phyloP scores from a whole-genome alignment of 2,113 vertebrate species.

The Hemicordylus capensis region DNA sequence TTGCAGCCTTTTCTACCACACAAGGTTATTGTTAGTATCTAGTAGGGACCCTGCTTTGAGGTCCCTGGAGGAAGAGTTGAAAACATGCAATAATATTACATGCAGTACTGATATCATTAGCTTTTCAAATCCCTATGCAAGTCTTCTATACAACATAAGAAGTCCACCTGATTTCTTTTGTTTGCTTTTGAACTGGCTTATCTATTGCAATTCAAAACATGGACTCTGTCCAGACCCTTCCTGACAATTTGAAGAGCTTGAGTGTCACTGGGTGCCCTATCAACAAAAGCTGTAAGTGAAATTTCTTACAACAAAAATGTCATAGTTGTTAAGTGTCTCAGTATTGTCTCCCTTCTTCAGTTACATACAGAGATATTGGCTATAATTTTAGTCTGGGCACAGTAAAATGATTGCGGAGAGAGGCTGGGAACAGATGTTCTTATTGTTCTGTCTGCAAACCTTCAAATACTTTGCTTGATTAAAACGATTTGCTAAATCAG shows the following conservation, averaged over 20 bases:
- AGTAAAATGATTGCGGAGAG: neutral
- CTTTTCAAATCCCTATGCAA: slow-evolving; percentile 55
- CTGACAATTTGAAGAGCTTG: neutral
- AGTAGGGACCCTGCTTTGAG: neutral
- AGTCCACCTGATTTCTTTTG: slow-evolving; percentile 32
- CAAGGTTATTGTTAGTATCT: neutral
- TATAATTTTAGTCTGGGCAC: neutral
- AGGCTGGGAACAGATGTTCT: neutral
- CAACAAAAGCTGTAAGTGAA: neutral
- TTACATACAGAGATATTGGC: neutral
- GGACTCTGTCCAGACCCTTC: neutral
- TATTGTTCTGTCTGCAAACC: neutral
- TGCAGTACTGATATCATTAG: neutral
- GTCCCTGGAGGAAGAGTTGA: neutral
- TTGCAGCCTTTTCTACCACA: neutral
- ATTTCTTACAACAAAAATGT: neutral
- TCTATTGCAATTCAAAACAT: slow-evolving; percentile 17
- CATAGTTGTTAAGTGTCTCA: neutral
- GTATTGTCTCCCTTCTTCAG: neutral
- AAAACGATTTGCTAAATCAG: neutral
- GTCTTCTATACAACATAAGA: slow-evolving; percentile 40
- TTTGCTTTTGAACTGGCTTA: neutral
- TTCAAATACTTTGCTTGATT: slow-evolving; percentile 1
- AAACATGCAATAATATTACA: neutral
- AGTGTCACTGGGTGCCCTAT: neutral